Base-by-base conservation (phyloP, 2,888 invertebrate species). In the Hirtodrosophila confusa region DNA sequence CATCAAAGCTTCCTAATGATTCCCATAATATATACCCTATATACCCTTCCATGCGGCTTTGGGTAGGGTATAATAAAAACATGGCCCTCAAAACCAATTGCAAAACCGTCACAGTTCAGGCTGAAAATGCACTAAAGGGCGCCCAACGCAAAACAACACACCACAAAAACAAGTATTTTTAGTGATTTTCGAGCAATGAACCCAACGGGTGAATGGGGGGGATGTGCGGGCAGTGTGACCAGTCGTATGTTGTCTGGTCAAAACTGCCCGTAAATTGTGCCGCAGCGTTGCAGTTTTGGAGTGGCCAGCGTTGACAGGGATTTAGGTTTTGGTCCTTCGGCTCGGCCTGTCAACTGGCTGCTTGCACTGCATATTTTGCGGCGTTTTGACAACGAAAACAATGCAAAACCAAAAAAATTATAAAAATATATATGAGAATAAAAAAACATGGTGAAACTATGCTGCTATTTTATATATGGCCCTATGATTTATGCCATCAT, bases 401-500 rank as follows among this genome's bases (percentile, higher is more conserved):
- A 82, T 87, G 82, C 54, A 54, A 49, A 49, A 58, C 12, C 50
- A 29, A 4, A 31, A 31, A 37, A 17, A 40, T 7, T 24, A 31
- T 50, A 49, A 40, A 45, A 45, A 29, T n/a, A 29, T 56, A 47
- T 7, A 54, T 17, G 17, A 65, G 9, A 44, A 36, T 23, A 40
- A 51, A 41, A 29, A 11, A 53, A 39, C 50, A 66, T 41, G 31
- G 35, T 35, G 44, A 58, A 55, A 41, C 51, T 55, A 35, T 36
- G 43, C 56, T 80, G 75, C 66, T 75, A 75, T 84, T 82, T 87
- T 80, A 72, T 86, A 79, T 84, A 83, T 69, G 57, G 41, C 39
- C 36, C 31, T 78, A 71, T 86, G 89, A 90, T 90, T 90, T 90
- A 90, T 90, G 75, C 76, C 86, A 84, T 90, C 89, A 90, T 90